phyloP scores from a whole-genome alignment of 2,797 vertebrate species.

The Artibeus jamaicensis region DNA sequence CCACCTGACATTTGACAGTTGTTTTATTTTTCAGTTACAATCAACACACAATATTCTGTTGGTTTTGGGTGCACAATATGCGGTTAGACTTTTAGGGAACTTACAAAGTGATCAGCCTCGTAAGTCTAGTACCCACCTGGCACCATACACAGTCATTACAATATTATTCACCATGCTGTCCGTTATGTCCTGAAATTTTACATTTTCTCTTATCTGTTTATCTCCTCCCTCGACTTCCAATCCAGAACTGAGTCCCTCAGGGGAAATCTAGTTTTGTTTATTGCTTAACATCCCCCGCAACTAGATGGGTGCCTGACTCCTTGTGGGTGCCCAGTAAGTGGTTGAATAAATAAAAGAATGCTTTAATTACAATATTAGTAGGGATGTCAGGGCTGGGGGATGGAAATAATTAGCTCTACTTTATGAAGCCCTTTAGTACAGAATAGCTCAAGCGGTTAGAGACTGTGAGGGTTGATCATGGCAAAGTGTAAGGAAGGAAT shows the following conservation, averaged over 20 bases:
- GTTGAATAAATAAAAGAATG: not conserved
- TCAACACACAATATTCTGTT: not conserved
- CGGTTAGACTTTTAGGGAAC: not conserved
- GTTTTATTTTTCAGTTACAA: not conserved
- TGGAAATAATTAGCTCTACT: not conserved
- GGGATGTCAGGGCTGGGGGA: not conserved
- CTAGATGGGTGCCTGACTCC: not conserved
- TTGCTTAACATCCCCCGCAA: not conserved
- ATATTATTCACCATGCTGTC: too few relatives aligned
- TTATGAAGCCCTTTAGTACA: not conserved
- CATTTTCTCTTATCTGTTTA: not conserved
- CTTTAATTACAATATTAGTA: not conserved
- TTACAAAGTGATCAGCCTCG: not conserved
- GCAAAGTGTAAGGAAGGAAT: not conserved
- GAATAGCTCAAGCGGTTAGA: not conserved
- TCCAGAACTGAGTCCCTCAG: not conserved
- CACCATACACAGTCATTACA: too few relatives aligned
- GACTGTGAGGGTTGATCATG: not conserved
- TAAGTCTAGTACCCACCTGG: not conserved
- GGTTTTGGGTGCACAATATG: not conserved
- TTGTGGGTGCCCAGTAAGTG: not conserved
- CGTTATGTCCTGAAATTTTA: not conserved
- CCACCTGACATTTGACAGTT: not conserved
- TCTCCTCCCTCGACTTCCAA: not conserved
- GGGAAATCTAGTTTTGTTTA: not conserved